Conservation (phyloP, 1,140 invertebrate genomes). For the Drosophila truncata region DNA sequence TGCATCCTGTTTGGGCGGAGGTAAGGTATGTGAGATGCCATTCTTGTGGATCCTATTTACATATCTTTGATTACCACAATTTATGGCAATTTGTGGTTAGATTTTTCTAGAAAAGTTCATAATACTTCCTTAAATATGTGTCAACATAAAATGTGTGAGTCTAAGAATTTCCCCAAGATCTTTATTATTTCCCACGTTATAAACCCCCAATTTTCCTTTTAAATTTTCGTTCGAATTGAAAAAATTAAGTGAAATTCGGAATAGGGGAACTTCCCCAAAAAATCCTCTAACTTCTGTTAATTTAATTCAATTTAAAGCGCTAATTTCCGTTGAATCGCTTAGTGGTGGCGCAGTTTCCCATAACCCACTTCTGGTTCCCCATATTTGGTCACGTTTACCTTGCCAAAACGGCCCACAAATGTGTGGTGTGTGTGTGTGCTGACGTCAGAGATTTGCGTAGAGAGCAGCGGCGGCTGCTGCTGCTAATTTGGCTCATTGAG, state of each 20-base stretch:
- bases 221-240: not conserved
- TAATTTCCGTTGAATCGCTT: conserved; percentile 27
- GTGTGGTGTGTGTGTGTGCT: conserved; percentile 21
- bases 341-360: conserved; percentile 16
- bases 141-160: no score
- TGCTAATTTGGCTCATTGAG: conserved; percentile 75
- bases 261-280: conserved; percentile 2
- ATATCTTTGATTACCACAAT: conserved; percentile 7
- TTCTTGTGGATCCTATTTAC: not conserved
- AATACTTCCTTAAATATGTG: no score
- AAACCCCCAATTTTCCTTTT: not conserved
- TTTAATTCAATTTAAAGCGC: not conserved
- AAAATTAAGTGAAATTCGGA: not conserved
- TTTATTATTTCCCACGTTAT: not conserved
- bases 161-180: not conserved
- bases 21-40: not conserved
- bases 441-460: conserved; percentile 68
- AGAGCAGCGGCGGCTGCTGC: conserved; percentile 21
- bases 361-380: conserved; percentile 47
- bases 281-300: conserved; percentile 1
- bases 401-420: conserved; percentile 24
- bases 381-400: conserved; percentile 78
- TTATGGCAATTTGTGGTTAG: not conserved
- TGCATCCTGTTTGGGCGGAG: conserved; percentile 32
- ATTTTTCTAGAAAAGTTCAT: no score